These are phyloP conservation scores for Drosophila quasianomalipes DNA, from an alignment of 2,888 invertebrate species.

Conservation along the genomic window DNA sequence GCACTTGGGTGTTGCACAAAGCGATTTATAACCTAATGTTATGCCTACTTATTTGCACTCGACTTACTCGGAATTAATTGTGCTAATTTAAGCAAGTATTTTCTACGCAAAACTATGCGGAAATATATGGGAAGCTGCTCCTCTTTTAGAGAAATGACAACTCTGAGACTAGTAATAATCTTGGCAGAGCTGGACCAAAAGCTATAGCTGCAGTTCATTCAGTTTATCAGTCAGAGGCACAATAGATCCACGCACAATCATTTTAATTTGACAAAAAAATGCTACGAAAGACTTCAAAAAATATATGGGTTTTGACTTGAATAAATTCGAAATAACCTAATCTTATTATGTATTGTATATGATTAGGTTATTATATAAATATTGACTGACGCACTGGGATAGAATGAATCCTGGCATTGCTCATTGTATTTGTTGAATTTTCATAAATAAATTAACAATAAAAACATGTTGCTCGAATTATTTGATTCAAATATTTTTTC, in stretches of 20 bases:
- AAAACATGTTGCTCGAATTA: neutral
- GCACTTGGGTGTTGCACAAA: neutral
- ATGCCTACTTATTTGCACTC: neutral
- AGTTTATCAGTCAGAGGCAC: neutral
- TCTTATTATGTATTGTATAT: neutral
- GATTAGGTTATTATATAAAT: neutral
- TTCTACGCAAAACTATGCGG: neutral
- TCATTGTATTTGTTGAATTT: neutral
- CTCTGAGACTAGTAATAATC: neutral
- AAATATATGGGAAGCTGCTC: neutral
- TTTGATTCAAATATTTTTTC: neutral
- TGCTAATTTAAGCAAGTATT: neutral
- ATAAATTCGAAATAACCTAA: neutral
- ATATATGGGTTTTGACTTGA: neutral
- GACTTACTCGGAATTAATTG: neutral
- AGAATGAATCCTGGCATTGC: neutral
- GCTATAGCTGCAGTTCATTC: too few species aligned
- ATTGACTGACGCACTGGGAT: neutral
- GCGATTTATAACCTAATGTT: neutral
- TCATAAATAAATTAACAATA: neutral
- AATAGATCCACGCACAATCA: too few species aligned
- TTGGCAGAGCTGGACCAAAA: too few species aligned
- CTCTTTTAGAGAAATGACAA: neutral
- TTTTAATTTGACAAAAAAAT: neutral
- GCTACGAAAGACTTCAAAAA: neutral